Evolutionary conservation across 1,140 invertebrate species (phyloP).

Genomic region (Ctenoplectra terminalis): DNA sequence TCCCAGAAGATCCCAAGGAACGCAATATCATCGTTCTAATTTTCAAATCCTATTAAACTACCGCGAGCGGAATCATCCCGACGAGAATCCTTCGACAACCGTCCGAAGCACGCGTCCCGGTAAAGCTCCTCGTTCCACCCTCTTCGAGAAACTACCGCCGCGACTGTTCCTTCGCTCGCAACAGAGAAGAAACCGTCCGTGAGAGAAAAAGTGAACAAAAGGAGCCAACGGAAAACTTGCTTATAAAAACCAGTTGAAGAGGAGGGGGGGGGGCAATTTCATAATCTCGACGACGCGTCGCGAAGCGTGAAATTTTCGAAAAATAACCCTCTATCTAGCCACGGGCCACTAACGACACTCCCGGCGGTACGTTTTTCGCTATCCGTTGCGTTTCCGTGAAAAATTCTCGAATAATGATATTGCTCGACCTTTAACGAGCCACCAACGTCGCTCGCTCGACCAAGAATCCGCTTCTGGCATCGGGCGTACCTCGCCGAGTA

Average conservation of each 20-base stretch:
- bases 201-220: neutral
- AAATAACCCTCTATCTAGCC: slow-evolving; percentile 7
- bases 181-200: neutral
- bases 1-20: neutral
- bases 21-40: neutral
- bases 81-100: neutral
- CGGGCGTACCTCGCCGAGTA: slow-evolving; percentile 26
- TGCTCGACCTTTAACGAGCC: slow-evolving; percentile 20
- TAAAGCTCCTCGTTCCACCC: too few species aligned
- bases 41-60: slow-evolving; percentile 3
- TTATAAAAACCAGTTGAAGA: neutral
- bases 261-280: slow-evolving; percentile 7
- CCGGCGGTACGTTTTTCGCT: neutral
- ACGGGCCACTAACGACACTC: slow-evolving; percentile 22
- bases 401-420: slow-evolving; percentile 46
- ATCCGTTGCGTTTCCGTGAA: slow-evolving; percentile 10
- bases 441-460: neutral
- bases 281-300: neutral
- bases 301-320: slow-evolving; percentile 33
- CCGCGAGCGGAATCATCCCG: neutral
- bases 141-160: neutral
- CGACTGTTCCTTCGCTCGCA: neutral
- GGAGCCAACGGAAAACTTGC: neutral
- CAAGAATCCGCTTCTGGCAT: slow-evolving; percentile 12
- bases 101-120: neutral